phyloP scores from a whole-genome alignment of 2,888 invertebrate genomes.

The Coronaproctus castanopsis region DNA sequence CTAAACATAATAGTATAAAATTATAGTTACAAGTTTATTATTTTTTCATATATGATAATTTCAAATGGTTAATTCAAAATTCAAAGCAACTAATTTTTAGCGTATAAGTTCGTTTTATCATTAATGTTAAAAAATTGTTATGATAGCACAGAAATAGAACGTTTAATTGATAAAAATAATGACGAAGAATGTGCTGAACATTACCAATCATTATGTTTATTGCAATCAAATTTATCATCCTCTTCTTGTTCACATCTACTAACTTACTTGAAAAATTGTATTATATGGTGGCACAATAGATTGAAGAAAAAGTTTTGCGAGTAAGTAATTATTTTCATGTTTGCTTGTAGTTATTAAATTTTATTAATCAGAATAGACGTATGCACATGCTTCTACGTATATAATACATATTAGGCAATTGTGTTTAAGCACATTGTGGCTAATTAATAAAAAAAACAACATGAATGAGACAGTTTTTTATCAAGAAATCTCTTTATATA shows the following conservation, averaged over 20 bases:
- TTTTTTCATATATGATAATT: no score
- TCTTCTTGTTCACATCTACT: constrained; percentile 6
- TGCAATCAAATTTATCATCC: not conserved
- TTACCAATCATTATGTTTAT: constrained; percentile 1
- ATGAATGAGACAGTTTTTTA: not conserved
- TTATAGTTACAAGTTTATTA: no score
- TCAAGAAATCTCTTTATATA: no score
- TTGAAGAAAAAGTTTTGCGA: constrained; percentile 3
- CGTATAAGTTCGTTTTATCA: not conserved
- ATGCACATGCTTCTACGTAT: no score
- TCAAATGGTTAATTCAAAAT: no score
- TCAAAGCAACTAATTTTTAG: no score
- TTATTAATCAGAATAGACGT: no score
- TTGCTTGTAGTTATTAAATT: no score
- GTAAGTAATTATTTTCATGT: constrained; percentile 1
- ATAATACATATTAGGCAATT: no score
- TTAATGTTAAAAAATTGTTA: not conserved
- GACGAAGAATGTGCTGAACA: constrained; percentile 2
- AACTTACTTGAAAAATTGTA: not conserved
- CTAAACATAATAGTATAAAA: not conserved
- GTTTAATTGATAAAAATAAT: constrained; percentile 2
- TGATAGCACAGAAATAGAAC: constrained; percentile 3
- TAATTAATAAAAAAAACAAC: not conserved
- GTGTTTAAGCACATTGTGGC: not conserved
- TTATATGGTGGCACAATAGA: constrained; percentile 8